Evolutionary conservation across 2,113 vertebrate species (phyloP), one percentile per base, ranked within the genome.

Genomic region (Crocuta crocuta): DNA sequence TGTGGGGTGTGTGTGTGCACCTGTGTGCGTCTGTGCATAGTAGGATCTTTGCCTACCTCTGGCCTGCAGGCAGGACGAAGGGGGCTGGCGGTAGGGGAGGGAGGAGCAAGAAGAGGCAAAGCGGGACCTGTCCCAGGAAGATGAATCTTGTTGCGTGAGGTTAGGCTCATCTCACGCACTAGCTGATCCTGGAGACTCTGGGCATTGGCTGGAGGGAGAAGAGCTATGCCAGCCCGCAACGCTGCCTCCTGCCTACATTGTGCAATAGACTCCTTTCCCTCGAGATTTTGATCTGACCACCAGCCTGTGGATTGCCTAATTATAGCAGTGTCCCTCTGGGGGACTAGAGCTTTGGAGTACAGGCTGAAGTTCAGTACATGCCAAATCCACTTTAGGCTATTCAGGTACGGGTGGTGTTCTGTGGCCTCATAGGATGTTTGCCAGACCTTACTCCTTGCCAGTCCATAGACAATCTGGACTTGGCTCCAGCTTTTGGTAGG

Each of bases 361-460:
- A 78, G 95, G 97, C 92, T 96, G 95, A 94, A 92, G 88, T 96
- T 98, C 90, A 45, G 43, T 93, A 96, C 71, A 68, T 7, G 79
- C 95, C 97, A 98, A 98, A 93, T 96, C 97, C 88, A 95, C 48
- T 94, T 87, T 96, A 97, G 71, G 84, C 43, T 96, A 53, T 96
- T 97, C 73, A 88, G 50, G 55, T 76, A 6, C 15, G 43, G 31
- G 8, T 33, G 11, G 55, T 87, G 12, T 97, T 98, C 65, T 63
- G 98, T 98, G 97, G 97, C 86, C 96, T 97, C 97, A 80, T 66
- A 95, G 85, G 89, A 78, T 65, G 45, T 89, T 95, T 66, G 80
- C 93, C 97, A 97, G 31, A n/a, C 78, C 53, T 26, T n/a, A 10
- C 4, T 43, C 1, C 81, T 65, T 68, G 39, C 65, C 45, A 15